Conservation (phyloP, 2,797 vertebrate species). For the Peromyscus melanophrys region DNA sequence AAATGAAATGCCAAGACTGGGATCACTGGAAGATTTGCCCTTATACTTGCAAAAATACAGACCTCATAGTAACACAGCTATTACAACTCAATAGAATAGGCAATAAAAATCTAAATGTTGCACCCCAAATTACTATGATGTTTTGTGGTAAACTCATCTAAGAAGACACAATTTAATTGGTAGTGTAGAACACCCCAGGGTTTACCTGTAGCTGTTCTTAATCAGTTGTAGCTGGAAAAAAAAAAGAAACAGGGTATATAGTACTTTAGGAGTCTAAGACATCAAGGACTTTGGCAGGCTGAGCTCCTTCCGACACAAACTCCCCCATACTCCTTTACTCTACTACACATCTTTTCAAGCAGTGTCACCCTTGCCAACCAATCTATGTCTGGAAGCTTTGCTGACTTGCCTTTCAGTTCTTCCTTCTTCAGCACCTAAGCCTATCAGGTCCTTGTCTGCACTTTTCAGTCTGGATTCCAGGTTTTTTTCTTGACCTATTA, state of each 20-base stretch:
- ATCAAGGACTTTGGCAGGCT: not conserved
- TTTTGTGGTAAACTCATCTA: not conserved
- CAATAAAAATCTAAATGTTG: not conserved
- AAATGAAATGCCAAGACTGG: not conserved
- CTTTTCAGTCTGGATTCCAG: not conserved
- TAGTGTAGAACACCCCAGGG: not conserved
- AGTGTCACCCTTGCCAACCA: not conserved
- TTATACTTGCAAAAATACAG: not conserved
- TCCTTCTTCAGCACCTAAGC: not conserved
- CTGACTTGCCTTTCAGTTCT: not conserved
- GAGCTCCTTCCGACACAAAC: not conserved
- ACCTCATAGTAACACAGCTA: not conserved
- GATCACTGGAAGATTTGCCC: not conserved
- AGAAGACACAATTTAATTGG: not conserved
- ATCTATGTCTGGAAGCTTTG: not conserved
- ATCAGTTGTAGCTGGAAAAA: not conserved
- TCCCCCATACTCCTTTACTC: not conserved
- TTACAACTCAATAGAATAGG: not conserved
- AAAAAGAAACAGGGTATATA: not conserved
- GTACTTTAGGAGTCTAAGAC: not conserved
- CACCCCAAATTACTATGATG: not conserved
- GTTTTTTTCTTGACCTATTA: not conserved
- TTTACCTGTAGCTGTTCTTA: not conserved
- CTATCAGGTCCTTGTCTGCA: rapidly evolving
- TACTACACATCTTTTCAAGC: not conserved